phyloP scores from a whole-genome alignment of 2,888 invertebrate genomes.

The Microctonus brassicae region DNA sequence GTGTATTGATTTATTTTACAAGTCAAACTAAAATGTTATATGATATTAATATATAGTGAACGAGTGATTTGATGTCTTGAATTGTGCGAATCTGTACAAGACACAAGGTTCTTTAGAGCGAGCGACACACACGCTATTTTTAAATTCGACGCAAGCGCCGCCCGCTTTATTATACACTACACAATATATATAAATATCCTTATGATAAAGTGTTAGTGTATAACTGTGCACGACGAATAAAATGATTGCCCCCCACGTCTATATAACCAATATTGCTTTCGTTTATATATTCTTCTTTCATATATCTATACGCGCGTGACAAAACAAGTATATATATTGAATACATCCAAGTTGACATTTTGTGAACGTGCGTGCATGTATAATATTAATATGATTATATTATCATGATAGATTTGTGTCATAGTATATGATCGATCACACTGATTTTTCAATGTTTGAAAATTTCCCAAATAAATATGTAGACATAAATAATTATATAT shows the following conservation, averaged over 20 bases:
- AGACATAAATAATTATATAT: background rate
- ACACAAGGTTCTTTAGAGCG: constrained; percentile 30
- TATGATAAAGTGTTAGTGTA: background rate
- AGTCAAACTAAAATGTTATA: background rate
- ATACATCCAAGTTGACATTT: background rate
- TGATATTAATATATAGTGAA: background rate
- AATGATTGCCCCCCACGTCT: constrained; percentile 10
- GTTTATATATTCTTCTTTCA: background rate
- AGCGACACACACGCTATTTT: constrained; percentile 23
- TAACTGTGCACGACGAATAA: background rate
- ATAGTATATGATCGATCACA: constrained; percentile 13
- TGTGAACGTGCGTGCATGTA: background rate
- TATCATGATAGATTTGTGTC: constrained; percentile 16
- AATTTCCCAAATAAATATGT: background rate
- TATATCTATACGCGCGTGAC: background rate
- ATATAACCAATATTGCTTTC: background rate
- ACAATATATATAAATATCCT: background rate
- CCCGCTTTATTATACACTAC: background rate
- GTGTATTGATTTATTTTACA: constrained; percentile 21
- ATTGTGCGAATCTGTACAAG: constrained; percentile 31
- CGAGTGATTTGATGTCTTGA: background rate
- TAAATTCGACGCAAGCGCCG: constrained; percentile 31
- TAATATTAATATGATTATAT: background rate
- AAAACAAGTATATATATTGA: background rate
- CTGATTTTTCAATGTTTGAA: background rate